Evolutionary conservation across 30 jellyfish, hydroid and myxozoan species (phyloP), one percentile per base, ranked within the genome.

Genomic region (Calvadosia cruxmelitensis): DNA sequence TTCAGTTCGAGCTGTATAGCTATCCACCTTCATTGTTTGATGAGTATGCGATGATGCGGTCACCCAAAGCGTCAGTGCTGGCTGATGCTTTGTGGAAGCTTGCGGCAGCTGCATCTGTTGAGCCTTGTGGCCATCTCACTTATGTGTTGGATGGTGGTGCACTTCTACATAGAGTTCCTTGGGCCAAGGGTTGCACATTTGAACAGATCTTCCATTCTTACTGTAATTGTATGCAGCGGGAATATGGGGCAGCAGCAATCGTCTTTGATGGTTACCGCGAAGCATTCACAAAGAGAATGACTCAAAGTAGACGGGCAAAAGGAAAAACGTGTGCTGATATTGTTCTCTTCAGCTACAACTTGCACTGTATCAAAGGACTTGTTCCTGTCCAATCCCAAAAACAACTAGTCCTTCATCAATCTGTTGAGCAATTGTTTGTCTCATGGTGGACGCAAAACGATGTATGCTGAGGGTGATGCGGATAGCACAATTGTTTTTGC

Each of bases 81-180:
- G 78, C 50, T 23, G 85, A 64, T 27, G 79, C 71, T 34, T n/a
- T 42, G 0, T 74, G 78, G 81, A 71, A 50, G 27, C 29, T 52
- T 50, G 81, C 53, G 30, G 81, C 10, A 2, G 12, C 52, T 26
- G 74, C 29, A 3, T 69, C 29, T 69, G 73, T 13, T 69, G 74
- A 33, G 23, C 27, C 50, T 2, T 49, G 27, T 49, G 48, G 72
- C 36, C 30, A 33, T 69, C n/a, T n/a, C n/a, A n/a, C n/a, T 2
- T 72, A 29, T 33, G 83, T 72, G 31, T 25, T 72, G 10, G 83
- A 72, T 62, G 73, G 76, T 3, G 83, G 84, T 26, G 34, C 84
- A 3, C 66, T 61, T 13, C 27, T 57, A 63, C 84, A 61, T 34
- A 64, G 66, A 34, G 53, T 73, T 29, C 66, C 75, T 16, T 57